A percentile compares a stretch with the other conserved stretches of the same genome.
Evolutionary conservation across 2,113 vertebrate genomes (phyloP).

Genomic region (Oxygymnocypris stewartii): DNA sequence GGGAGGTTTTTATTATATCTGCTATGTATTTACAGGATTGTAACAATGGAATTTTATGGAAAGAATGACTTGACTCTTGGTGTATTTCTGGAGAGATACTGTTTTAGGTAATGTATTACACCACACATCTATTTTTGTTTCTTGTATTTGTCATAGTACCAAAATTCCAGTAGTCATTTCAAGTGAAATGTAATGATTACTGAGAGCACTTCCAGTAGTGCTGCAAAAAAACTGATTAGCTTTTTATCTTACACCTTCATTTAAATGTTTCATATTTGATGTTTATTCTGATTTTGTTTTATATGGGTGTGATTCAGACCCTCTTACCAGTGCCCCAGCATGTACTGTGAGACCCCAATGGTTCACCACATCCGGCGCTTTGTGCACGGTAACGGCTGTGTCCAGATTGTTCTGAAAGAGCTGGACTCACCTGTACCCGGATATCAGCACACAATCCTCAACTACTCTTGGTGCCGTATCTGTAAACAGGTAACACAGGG

Average conservation of each 20-base stretch:
- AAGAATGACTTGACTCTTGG: slow-evolving; percentile 97
- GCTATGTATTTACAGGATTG: slow-evolving; percentile 81
- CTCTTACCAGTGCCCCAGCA: slow-evolving; percentile 96
- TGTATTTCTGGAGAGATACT: slow-evolving; percentile 96
- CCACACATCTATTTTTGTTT: neutral
- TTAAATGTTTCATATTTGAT: neutral
- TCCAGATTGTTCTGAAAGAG: slow-evolving; percentile 97
- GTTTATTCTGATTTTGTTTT: neutral
- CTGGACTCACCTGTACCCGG: slow-evolving; percentile 96
- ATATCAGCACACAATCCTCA: slow-evolving; percentile 98
- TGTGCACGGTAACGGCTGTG: slow-evolving; percentile 95
- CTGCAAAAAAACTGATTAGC: neutral
- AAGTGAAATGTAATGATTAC: neutral
- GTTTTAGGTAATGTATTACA: slow-evolving; percentile 84
- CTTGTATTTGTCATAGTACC: neutral
- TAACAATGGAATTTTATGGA: slow-evolving; percentile 98
- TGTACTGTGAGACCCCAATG: slow-evolving; percentile 98
- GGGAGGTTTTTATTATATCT: neutral
- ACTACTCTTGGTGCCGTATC: slow-evolving; percentile 96
- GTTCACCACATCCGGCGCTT: slow-evolving; percentile 96
- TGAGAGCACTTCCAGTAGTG: neutral
- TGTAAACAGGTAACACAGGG: slow-evolving; percentile 88
- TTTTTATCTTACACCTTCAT: neutral
- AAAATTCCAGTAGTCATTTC: neutral
- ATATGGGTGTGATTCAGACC: slow-evolving; percentile 72